These are phyloP conservation scores for Drosophila austrosaltans DNA, from an alignment of 2,888 invertebrate genomes.

Conservation along the genomic window DNA sequence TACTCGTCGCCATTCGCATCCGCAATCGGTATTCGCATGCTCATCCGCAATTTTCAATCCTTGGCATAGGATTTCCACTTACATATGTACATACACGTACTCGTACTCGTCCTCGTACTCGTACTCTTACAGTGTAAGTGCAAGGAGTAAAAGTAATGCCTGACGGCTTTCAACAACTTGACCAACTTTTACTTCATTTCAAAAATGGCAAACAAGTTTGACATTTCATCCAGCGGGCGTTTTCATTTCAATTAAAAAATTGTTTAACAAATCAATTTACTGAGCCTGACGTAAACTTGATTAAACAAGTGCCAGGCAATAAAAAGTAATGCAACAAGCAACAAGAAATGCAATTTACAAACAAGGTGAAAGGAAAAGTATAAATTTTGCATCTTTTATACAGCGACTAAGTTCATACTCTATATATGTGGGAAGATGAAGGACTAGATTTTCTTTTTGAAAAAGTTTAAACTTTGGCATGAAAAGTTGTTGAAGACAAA, in stretches of 20 bases:
- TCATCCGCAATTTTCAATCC: not conserved
- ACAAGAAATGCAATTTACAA: conserved; percentile 6
- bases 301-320: conserved; percentile 41
- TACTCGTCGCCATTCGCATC: conserved; percentile 33
- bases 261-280: conserved; percentile 73
- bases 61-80: not conserved
- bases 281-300: conserved; percentile 52
- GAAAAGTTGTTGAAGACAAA: too few relatives aligned
- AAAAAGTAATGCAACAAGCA: conserved; percentile 15
- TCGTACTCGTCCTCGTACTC: conserved; percentile 37
- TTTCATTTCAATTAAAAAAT: conserved; percentile 74
- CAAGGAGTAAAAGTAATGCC: conserved; percentile 59
- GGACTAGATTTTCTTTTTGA: too few relatives aligned
- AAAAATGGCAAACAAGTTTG: conserved; percentile 49
- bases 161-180: conserved; percentile 56
- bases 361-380: not conserved
- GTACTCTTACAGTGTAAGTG: conserved; percentile 5
- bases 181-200: conserved; percentile 58
- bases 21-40: not conserved
- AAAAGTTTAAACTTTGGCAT: too few relatives aligned
- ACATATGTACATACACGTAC: conserved; percentile 43
- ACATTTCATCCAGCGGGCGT: conserved; percentile 56
- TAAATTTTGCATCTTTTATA: not conserved
- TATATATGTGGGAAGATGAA: not conserved
- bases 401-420: not conserved